Base-by-base conservation (phyloP, 2,888 invertebrate species). In the Coelogynopora nodosa region DNA sequence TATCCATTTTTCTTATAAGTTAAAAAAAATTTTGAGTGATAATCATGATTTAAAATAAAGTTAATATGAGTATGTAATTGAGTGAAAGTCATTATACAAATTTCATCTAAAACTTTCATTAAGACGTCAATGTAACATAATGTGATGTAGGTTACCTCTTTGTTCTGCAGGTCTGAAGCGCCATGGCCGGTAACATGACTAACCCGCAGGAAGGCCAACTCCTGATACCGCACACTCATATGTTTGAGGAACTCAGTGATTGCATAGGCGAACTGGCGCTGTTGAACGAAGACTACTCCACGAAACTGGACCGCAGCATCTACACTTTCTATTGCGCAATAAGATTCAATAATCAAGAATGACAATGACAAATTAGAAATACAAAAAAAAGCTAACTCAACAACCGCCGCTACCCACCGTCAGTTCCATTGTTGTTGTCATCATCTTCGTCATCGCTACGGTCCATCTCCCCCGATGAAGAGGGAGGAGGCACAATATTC, bases 141-240 rank as follows among this genome's bases (percentile, higher is more conserved):
- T n/a, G n/a, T n/a, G n/a, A n/a, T n/a, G n/a, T n/a, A n/a, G n/a
- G n/a, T 67, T 31, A 84, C 27, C 85, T 85, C 67, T 31, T 10
- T 84, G 0, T n/a, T n/a, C 29, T 85, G 85, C 26, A 29, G 27
- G 0, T n/a, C 23, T 0, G 67, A 80, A n/a, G 13, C 26, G 5
- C 85, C 85, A 82, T 85, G 85, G 13, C 85, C 85, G n/a, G 85
- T 85, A 13, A 85, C 85, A 82, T 81, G 67, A 5, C 31, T 26
- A 0, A 82, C 74, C 26, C 85, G 85, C 13, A 85, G 26, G 26
- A 85, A 67, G 0, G 2, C 2, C n/a, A 84, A 29, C 0, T 84
- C n/a, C 0, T 0, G 1, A 84, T 82, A 13, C 2, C 2, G 5
- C 27, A 5, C 1, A 23, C 31, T 30, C 5, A 85, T 23, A 29